Evolutionary conservation across 2,113 vertebrate genomes (phyloP).

Genomic region (Gavia stellata): DNA sequence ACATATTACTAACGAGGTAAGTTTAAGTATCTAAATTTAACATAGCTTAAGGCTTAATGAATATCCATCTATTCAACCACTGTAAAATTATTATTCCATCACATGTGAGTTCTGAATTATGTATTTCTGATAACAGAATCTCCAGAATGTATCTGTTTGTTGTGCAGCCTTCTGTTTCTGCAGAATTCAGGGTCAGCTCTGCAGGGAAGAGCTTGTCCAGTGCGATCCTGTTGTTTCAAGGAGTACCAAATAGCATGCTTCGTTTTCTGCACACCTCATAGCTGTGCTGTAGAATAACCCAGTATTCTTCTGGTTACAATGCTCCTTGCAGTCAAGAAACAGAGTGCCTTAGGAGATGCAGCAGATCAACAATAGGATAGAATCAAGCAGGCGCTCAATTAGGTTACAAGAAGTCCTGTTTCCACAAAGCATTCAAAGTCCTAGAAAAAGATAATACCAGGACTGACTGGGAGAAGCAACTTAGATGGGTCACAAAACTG

Average conservation of each 20-base stretch:
- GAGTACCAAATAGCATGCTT: neutral
- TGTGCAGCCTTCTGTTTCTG: neutral
- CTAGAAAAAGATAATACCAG: neutral
- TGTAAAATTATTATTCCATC: neutral
- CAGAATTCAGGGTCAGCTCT: neutral
- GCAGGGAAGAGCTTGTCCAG: neutral
- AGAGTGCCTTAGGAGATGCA: neutral
- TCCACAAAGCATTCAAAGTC: neutral
- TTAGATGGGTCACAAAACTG: neutral
- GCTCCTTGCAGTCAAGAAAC: neutral
- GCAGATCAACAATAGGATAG: neutral
- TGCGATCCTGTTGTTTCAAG: fast-evolving
- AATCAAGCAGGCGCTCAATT: neutral
- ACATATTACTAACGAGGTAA: neutral
- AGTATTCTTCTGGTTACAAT: neutral
- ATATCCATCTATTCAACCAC: neutral
- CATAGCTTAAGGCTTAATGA: neutral
- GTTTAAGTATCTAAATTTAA: neutral
- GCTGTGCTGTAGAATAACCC: neutral
- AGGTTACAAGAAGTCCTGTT: neutral
- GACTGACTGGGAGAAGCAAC: neutral
- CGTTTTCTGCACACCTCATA: fast-evolving
- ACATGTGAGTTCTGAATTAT: neutral
- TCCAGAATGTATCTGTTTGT: neutral
- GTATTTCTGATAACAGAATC: neutral